A percentile compares a stretch with the other conserved stretches of the same genome.
phyloP scores from a whole-genome alignment of 2,797 vertebrate genomes.

The Benthosema pterotum region DNA sequence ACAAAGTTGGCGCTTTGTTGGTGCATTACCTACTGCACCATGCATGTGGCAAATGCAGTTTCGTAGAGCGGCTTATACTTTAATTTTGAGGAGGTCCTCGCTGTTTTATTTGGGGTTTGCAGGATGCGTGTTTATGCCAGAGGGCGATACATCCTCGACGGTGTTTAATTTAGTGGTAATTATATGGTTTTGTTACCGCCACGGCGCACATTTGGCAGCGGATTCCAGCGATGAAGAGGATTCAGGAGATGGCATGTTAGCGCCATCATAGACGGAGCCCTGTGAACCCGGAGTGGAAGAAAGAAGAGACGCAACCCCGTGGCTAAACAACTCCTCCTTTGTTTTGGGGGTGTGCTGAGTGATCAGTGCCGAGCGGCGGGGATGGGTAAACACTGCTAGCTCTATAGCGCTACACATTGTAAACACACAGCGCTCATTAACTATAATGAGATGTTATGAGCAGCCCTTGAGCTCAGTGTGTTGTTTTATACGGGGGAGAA shows the following conservation, averaged over 20 bases:
- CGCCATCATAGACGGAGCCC: conserved; percentile 65
- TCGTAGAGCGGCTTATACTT: conserved; percentile 9
- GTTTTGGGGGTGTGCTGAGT: conserved; percentile 77
- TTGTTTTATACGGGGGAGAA: conserved; percentile 72
- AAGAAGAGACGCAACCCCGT: conserved; percentile 74
- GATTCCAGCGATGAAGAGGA: conserved; percentile 64
- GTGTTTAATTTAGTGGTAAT: conserved; percentile 63
- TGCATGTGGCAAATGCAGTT: neutral
- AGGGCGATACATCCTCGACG: conserved; percentile 34
- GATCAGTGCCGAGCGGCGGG: conserved; percentile 80
- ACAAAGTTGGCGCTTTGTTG: conserved; percentile 18
- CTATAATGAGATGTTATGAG: conserved; percentile 84
- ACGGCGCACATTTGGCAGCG: conserved; percentile 59
- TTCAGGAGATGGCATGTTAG: conserved; percentile 65
- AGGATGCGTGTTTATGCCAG: conserved; percentile 30
- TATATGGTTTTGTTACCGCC: conserved; percentile 53
- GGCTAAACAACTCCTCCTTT: conserved; percentile 81
- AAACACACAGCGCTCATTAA: conserved; percentile 83
- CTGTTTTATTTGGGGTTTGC: conserved; percentile 9
- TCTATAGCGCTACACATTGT: conserved; percentile 80
- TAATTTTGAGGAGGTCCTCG: conserved; percentile 30
- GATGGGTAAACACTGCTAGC: conserved; percentile 80
- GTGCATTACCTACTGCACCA: conserved; percentile 6
- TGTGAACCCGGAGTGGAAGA: conserved; percentile 66
- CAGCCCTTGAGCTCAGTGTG: conserved; percentile 80